Evolutionary conservation across 2,888 invertebrate genomes (phyloP).

Genomic region (Digitonthophagus gazella): DNA sequence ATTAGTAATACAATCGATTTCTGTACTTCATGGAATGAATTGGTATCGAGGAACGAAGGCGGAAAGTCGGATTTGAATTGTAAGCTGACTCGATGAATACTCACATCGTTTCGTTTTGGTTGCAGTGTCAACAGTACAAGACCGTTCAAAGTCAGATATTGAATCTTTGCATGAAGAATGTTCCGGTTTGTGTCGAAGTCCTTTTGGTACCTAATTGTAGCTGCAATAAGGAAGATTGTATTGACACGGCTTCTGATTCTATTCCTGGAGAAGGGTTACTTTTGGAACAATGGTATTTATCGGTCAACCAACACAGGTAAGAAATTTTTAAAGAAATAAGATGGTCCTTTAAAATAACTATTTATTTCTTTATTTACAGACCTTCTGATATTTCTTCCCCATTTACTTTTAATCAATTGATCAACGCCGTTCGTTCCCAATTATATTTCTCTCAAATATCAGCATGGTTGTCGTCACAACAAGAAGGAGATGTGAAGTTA

Average conservation of each 20-base stretch:
- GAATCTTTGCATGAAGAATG: conserved; percentile 67
- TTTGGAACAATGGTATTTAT: conserved; percentile 81
- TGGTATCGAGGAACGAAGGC: too few species aligned
- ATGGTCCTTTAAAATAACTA: background rate
- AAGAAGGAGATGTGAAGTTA: conserved; percentile 41
- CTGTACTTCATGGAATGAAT: background rate
- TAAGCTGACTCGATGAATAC: background rate
- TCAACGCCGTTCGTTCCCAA: conserved; percentile 91
- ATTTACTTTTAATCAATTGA: conserved; percentile 68
- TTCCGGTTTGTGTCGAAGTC: conserved; percentile 79
- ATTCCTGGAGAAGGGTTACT: conserved; percentile 52
- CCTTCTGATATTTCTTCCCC: conserved; percentile 50
- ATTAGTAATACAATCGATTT: background rate
- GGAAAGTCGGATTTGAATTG: background rate
- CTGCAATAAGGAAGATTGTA: conserved; percentile 42
- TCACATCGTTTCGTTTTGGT: conserved; percentile 17
- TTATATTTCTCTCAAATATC: conserved; percentile 96
- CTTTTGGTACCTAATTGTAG: conserved; percentile 72
- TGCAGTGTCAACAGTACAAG: conserved; percentile 58
- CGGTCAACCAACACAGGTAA: conserved; percentile 61
- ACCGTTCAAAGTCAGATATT: conserved; percentile 57
- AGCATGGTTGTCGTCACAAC: conserved; percentile 73
- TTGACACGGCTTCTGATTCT: conserved; percentile 5
- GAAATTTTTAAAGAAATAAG: conserved; percentile 23
- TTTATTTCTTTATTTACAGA: conserved; percentile 42